These are phyloP conservation scores for Drosophila bifasciata DNA, from an alignment of 1,140 invertebrate species.

Conservation along the genomic window DNA sequence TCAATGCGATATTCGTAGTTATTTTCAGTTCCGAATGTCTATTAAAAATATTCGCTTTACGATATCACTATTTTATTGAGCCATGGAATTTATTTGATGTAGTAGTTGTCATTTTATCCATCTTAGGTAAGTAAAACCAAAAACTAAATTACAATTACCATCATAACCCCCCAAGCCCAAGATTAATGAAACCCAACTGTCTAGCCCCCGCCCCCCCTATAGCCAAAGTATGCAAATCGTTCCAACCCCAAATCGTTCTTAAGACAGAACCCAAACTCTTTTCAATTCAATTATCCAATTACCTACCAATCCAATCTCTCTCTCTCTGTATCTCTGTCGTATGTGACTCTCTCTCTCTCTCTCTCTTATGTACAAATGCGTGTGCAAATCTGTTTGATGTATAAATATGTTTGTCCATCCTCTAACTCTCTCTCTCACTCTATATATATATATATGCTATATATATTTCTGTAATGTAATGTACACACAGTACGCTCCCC, in stretches of 20 bases:
- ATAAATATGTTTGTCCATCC: conserved; percentile 7
- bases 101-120: conserved; percentile 99
- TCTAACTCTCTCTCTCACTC: conserved; percentile 25
- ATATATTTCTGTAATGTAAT: conserved; percentile 9
- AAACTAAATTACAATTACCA: conserved; percentile 47
- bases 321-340: conserved; percentile 10
- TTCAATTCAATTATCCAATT: conserved; percentile 37
- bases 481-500: conserved; percentile 60
- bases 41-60: conserved; percentile 97
- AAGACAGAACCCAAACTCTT: conserved; percentile 20
- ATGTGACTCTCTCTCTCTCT: background rate
- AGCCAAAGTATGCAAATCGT: conserved; percentile 49
- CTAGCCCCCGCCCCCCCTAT: conserved; percentile 30
- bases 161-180: conserved; percentile 4
- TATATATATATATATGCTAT: conserved; percentile 34
- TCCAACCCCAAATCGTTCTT: conserved; percentile 52
- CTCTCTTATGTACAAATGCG: no score
- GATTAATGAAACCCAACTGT: conserved; percentile 32
- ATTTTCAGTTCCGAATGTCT: conserved; percentile 99
- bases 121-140: conserved; percentile 91
- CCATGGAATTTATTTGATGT: conserved; percentile 99
- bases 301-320: conserved; percentile 20
- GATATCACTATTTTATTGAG: conserved; percentile 99
- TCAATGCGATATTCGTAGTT: conserved; percentile 99
- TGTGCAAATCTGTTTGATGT: background rate